Base-by-base conservation (phyloP, 2,113 vertebrate genomes). In the Sialia sialis region DNA sequence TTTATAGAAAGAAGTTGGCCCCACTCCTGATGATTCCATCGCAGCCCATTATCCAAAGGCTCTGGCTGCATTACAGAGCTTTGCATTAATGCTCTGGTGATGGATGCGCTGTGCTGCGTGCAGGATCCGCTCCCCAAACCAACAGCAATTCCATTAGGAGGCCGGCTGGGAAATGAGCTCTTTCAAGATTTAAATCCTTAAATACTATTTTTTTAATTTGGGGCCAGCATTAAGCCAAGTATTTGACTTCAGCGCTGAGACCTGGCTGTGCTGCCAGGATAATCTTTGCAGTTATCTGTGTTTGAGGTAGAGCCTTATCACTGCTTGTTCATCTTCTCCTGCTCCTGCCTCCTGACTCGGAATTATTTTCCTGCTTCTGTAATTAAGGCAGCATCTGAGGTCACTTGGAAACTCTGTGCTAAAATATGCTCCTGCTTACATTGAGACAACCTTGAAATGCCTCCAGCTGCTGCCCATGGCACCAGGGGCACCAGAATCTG, bases 251-350 rank as follows among this genome's bases (percentile, higher is more conserved):
- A 91, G 59, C 12, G 2, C 82, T 32, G 92, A 90, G 94, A 70
- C 82, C 89, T 2, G 34, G 43, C 64, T 84, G 66, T 51, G 92
- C 94, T 96, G 92, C 72, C 19, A 21, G 67, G 78, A 54, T 97
- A 89, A 96, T 95, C 96, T 96, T 56, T 95, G 72, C 89, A 95
- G 95, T 96, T 95, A 89, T 93, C 95, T 92, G 58, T 91, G 73
- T 95, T 93, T 98, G 95, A 96, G 93, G 85, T 78, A 94, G 87
- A 25, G 39, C 85, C 82, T 95, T 94, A 89, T 94, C 95, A 44
- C 77, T 89, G 52, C 82, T 81, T 83, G 80, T 59, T 93, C 49
- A 93, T 94, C 92, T 93, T 55, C 82, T 89, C 70, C 89, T 10
- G 66, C 76, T 89, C 83, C 94, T 49, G 94, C 49, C 85, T 69